Evolutionary conservation across 2,797 vertebrate species (phyloP), one percentile per base, ranked within the genome.

Genomic region (Gymnoscopelus braueri): DNA sequence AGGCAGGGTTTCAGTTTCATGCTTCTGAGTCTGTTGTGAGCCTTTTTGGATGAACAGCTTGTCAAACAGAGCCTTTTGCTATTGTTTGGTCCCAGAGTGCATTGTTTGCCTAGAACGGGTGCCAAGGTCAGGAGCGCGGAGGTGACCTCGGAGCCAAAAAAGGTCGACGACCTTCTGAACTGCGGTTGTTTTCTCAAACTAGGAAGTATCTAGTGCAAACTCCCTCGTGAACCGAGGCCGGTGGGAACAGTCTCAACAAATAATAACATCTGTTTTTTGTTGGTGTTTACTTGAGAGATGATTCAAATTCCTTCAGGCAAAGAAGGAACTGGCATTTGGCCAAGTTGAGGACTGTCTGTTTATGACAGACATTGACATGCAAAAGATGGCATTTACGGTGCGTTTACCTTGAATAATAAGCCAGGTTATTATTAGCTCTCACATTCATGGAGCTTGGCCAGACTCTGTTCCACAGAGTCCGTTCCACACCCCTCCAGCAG

Each of bases 191-290:
- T 61, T 77, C 54, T 82, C 69, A 79, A 82, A 84, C 87, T 29
- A 88, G 83, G 88, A 90, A 81, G 72, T 75, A 35, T 32, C 69
- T 68, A 48, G 54, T 49, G 44, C 29, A 78, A 84, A 81, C 69
- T 66, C 75, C 62, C 56, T 67, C 23, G 7, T 63, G 74, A 63
- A 13, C 79, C 65, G 63, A 63, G 78, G 60, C 3, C 3, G 24
- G 7, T 35, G 60, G 70, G 71, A 67, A 39, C 69, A 1, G 3
- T 80, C 69, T 63, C 78, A 1, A 3, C 0, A 78, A 78, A 72
- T 44, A 69, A 70, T 83, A 2, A 12, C 8, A 10, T 72, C 47
- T 84, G 77, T 83, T 84, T 1, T 44, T 71, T 65, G 19, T 69
- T 83, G 74, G 55, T 84, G 72, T 60, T 84, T 59, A 60, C 32